phyloP scores from a whole-genome alignment of 2,797 vertebrate genomes.

The Limosa lapponica region DNA sequence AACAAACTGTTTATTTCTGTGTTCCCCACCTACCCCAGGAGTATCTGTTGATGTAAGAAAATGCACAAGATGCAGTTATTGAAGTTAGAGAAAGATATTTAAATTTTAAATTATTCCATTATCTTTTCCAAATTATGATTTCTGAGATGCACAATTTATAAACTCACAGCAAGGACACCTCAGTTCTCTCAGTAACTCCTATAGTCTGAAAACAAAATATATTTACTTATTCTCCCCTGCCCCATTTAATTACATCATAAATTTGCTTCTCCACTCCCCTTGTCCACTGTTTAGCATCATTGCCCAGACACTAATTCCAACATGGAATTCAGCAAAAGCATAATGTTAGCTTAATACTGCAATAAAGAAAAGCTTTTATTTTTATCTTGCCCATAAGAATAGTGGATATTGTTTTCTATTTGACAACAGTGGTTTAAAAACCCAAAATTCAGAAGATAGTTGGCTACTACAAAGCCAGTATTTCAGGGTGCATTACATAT shows the following conservation, averaged over 20 bases:
- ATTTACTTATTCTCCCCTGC: background rate
- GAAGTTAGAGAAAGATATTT: background rate
- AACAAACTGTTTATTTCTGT: background rate
- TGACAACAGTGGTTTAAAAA: background rate
- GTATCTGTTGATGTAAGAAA: background rate
- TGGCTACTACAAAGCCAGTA: background rate
- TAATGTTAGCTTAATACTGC: background rate
- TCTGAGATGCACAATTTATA: background rate
- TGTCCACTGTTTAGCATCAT: background rate
- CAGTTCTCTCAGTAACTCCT: background rate
- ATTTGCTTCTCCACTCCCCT: background rate
- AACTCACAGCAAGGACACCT: background rate
- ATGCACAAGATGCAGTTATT: background rate
- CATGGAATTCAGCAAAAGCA: background rate
- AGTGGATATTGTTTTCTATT: background rate
- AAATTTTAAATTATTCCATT: background rate
- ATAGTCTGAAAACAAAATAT: background rate
- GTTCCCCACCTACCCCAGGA: rapidly evolving
- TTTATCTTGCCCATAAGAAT: background rate
- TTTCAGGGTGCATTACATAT: background rate
- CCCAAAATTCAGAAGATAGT: background rate
- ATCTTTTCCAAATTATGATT: background rate
- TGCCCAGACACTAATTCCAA: background rate
- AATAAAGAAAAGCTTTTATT: background rate
- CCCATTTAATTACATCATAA: background rate